Conservation (phyloP, 2,113 vertebrate genomes). For the Glareola pratincola region DNA sequence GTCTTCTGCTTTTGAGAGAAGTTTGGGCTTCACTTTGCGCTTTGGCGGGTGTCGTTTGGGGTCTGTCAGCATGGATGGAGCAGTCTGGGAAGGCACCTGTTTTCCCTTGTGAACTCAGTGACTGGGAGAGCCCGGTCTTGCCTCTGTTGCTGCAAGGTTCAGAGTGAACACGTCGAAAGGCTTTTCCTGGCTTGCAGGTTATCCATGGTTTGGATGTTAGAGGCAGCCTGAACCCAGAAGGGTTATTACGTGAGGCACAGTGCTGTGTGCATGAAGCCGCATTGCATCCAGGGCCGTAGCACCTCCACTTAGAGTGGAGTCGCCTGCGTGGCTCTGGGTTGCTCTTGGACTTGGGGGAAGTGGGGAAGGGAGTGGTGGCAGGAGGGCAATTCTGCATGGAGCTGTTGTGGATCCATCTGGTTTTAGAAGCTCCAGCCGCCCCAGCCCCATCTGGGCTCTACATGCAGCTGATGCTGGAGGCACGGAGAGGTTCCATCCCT, state of each 20-base stretch:
- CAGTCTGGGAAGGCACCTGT: background rate
- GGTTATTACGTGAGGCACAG: background rate
- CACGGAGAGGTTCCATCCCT: background rate
- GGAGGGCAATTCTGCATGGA: background rate
- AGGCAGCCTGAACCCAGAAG: background rate
- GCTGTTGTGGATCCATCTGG: background rate
- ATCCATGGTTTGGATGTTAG: background rate
- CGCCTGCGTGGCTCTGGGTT: accelerated
- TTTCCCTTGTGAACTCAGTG: background rate
- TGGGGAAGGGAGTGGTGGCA: background rate
- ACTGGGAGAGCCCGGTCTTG: background rate
- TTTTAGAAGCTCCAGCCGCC: background rate
- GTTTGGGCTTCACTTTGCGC: background rate
- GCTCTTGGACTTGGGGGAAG: background rate
- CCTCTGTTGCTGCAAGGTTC: background rate
- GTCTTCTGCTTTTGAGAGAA: background rate
- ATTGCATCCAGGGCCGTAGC: background rate
- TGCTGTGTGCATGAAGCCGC: background rate
- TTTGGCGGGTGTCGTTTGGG: background rate
- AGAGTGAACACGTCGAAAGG: background rate
- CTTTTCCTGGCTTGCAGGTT: background rate
- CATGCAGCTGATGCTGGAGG: accelerated
- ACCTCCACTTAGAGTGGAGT: background rate
- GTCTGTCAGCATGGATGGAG: background rate
- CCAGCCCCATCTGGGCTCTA: background rate